Evolutionary conservation across 2,113 vertebrate species (phyloP), one percentile per base, ranked within the genome.

Genomic region (Spizaetus ornatus): DNA sequence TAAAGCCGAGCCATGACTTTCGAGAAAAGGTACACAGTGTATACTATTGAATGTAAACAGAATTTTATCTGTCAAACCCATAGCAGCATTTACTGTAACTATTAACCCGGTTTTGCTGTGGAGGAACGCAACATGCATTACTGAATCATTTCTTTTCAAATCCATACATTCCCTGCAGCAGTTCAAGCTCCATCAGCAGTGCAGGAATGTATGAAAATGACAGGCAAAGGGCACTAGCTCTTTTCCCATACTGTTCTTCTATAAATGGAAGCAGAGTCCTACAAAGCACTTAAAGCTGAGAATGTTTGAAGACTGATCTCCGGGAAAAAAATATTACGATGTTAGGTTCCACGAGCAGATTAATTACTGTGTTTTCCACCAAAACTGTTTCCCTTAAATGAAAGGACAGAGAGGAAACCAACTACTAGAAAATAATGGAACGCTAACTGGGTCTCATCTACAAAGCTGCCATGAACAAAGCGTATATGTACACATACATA

Each of bases 141-240:
- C 95, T 73, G 96, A 97, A 95, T 90, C 80, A 94, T 91, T 97
- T 95, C 91, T 97, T 97, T 98, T 95, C 93, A 96, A 94, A 97
- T 90, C 95, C 92, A 97, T 97, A 96, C 88, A 95, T 97, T 98
- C 97, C 98, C 98, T 96, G 95, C 82, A 98, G 97, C 97, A 97
- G 77, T 95, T 96, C 92, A 96, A 96, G 97, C 96, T 96, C 97
- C 98, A 98, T 98, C 97, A 97, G 94, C 90, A 96, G 91, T 86
- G 95, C 90, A 98, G 96, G 97, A 98, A 98, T 95, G 86, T 93
- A 97, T 95, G 97, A 98, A 98, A 96, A 98, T 98, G 98, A 99
- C 98, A 98, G 97, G 97, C 97, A 98, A 98, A 97, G 98, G 95
- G 96, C 98, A 98, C 95, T 91, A 88, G 95, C 87, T 98, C 96